Evolutionary conservation across 2,113 vertebrate species (phyloP), one percentile per base, ranked within the genome.

Genomic region (Nibea coibor): DNA sequence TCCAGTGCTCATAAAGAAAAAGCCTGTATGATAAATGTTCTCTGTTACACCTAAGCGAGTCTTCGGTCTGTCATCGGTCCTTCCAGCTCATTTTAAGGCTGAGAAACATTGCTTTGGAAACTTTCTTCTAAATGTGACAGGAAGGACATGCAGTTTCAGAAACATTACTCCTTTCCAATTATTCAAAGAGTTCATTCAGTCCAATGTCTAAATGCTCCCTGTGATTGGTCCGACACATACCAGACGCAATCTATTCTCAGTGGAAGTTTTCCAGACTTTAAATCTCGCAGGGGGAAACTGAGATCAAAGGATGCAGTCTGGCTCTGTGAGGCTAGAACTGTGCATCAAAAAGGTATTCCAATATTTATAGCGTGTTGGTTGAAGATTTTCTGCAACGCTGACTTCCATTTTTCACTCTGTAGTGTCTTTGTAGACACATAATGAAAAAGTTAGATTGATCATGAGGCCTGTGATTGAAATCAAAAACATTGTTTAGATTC

Each of bases 221-320:
- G 0, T 14, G 24, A 26, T 39, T 20, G n/a, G 16, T 51, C 19
- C 1, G 8, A 35, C 48, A 48, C 35, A 20, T 0, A 48, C 16
- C 73, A 76, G 51, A 26, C 10, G 4, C 12, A 26, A 14, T 45
- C 5, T 17, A 3, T 45, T 64, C 51, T 28, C 45, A n/a, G 53
- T 28, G 51, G 87, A 84, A 58, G 76, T 54, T 79, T 84, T 45
- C 71, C 83, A 82, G 80, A 72, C 56, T 61, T 39, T 19, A 15
- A 59, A 56, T 66, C 31, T 58, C 0, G 1, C 1, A n/a, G 62
- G 45, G 35, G 17, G 45, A 71, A 50, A 17, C 47, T 26, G 15
- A 62, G 56, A 80, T 80, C 54, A 74, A 84, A 86, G 56, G n/a
- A 67, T 22, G 48, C 5, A 24, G 39, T 48, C 54, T 64, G 43